Conservation (phyloP, 2,888 invertebrate species). For the Alloplasta piceator region DNA sequence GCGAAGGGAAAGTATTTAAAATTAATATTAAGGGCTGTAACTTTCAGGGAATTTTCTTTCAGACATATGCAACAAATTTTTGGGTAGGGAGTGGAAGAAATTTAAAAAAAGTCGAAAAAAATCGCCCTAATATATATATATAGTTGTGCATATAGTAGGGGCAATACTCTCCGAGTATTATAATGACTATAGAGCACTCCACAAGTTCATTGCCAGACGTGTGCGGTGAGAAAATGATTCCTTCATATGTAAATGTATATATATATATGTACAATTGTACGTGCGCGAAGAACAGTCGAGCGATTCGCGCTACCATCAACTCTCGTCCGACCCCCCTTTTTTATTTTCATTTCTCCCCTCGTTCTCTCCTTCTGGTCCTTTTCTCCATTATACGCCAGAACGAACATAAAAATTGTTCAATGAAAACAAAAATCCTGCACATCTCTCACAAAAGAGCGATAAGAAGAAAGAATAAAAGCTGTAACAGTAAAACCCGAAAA, state of each 20-base stretch:
- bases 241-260: conserved; percentile 63
- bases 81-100: too few species aligned
- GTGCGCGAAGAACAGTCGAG: conserved; percentile 68
- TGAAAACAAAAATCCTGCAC: background rate
- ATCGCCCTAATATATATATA: conserved; percentile 28
- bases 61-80: too few species aligned
- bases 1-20: too few species aligned
- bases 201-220: conserved; percentile 78
- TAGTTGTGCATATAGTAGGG: conserved; percentile 5
- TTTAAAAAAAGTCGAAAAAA: too few species aligned
- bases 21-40: too few species aligned
- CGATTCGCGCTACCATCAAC: conserved; percentile 70
- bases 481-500: background rate
- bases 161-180: conserved; percentile 41
- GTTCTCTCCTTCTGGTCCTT: conserved; percentile 10
- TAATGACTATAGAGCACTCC: conserved; percentile 42
- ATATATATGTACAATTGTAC: conserved; percentile 63
- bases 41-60: too few species aligned
- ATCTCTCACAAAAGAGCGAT: background rate
- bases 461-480: background rate
- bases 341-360: conserved; percentile 34
- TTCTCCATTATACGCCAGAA: background rate
- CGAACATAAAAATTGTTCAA: background rate
- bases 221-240: conserved; percentile 70
- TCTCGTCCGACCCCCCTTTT: conserved; percentile 52